phyloP scores from a whole-genome alignment of 1,140 invertebrate species.

The Atta colombica region DNA sequence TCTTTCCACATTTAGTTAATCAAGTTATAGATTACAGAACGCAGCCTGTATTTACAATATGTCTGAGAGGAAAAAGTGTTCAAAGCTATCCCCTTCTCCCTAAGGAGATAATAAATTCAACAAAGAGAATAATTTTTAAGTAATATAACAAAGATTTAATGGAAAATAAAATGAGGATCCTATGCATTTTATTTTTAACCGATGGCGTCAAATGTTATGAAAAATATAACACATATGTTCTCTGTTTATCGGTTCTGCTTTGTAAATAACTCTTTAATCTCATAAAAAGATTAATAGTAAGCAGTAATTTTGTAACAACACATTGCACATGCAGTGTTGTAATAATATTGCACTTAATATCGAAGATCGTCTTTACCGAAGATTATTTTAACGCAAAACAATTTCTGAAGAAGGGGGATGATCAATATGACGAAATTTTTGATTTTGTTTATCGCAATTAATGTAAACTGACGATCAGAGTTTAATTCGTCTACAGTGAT shows the following conservation, averaged over 20 bases:
- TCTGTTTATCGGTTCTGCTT: not conserved
- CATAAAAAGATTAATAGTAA: conserved; percentile 24
- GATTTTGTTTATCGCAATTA: not conserved
- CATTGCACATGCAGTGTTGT: not conserved
- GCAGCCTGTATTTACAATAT: no score
- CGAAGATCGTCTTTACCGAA: not conserved
- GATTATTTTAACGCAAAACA: conserved; percentile 13
- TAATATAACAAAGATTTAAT: not conserved
- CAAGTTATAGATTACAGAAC: no score
- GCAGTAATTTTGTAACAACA: conserved; percentile 7
- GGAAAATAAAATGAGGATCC: no score
- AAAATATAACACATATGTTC: not conserved
- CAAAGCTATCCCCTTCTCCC: no score
- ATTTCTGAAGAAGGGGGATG: not conserved
- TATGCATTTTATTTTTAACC: not conserved
- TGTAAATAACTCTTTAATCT: conserved; percentile 22
- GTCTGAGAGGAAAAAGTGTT: no score
- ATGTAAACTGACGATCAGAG: not conserved
- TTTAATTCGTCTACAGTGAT: not conserved
- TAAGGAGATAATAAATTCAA: not conserved
- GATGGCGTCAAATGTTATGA: conserved; percentile 6
- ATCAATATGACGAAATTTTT: not conserved
- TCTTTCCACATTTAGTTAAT: no score
- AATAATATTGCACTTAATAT: not conserved
- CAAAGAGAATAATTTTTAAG: not conserved